Conservation (phyloP, 2,113 vertebrate species). For the Oreocharis arfaki region DNA sequence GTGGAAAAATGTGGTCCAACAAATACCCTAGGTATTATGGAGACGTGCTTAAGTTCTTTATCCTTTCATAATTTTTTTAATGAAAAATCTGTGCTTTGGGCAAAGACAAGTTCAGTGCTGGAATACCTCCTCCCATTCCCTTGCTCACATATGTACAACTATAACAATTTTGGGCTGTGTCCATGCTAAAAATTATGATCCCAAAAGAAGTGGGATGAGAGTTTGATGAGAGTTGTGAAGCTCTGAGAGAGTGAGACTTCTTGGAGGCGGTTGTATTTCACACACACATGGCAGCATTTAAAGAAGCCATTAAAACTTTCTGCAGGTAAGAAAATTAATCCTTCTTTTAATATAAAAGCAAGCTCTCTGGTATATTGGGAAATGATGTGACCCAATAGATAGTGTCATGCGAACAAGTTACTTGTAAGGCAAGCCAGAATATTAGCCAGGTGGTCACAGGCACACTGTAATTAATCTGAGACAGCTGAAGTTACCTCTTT, state of each 20-base stretch:
- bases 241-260: background rate
- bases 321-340: background rate
- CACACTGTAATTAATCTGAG: background rate
- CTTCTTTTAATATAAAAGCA: background rate
- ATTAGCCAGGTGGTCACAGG: background rate
- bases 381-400: background rate
- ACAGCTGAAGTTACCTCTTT: background rate
- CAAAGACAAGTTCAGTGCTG: background rate
- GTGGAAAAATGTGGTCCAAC: background rate
- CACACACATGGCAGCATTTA: background rate
- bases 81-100: background rate
- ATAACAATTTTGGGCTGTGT: background rate
- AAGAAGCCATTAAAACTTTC: background rate
- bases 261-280: background rate
- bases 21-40: background rate
- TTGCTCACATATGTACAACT: background rate
- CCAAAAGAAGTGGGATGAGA: background rate
- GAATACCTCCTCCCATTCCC: background rate
- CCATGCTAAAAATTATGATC: background rate
- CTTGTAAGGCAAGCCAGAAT: background rate
- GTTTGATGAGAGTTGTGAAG: background rate
- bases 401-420: background rate
- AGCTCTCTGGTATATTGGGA: background rate
- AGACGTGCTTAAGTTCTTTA: background rate
- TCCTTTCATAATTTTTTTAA: background rate